Evolutionary conservation across 2,113 vertebrate genomes (phyloP).

Genomic region (Eupsittula cactorum): DNA sequence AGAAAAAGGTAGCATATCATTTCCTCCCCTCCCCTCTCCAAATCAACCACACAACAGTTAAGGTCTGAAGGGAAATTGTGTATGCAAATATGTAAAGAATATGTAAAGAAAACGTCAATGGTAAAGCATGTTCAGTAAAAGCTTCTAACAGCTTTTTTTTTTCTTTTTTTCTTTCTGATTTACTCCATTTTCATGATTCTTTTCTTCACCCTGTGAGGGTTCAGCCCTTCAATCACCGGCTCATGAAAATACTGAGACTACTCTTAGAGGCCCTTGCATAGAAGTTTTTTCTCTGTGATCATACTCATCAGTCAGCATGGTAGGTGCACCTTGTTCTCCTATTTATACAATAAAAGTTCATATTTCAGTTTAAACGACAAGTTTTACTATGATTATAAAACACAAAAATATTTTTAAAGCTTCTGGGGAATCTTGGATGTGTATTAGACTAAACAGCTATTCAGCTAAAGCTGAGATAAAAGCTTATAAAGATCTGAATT

Average conservation of each 20-base stretch:
- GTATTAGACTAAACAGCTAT: not conserved
- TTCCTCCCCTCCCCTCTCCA: not conserved
- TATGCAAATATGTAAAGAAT: not conserved
- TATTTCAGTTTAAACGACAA: not conserved
- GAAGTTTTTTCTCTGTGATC: not conserved
- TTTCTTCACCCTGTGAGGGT: not conserved
- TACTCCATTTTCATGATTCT: not conserved
- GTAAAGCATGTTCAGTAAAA: not conserved
- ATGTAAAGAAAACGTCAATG: not conserved
- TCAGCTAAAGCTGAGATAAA: not conserved
- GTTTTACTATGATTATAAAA: not conserved
- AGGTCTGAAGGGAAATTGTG: not conserved
- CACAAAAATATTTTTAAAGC: not conserved
- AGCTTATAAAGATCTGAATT: not conserved
- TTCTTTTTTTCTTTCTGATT: no score
- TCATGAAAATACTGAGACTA: not conserved
- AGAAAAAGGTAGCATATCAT: fast-evolving
- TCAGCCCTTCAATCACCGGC: not conserved
- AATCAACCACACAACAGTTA: not conserved
- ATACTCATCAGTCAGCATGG: not conserved
- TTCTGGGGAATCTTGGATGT: not conserved
- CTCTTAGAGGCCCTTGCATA: not conserved
- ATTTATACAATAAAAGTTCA: not conserved
- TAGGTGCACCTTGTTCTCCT: not conserved
- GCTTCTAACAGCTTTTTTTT: fast-evolving